Percentiles rank a stretch among this genome's conserved stretches.
These are phyloP conservation scores for Scaptomyza cyrtandrae DNA, from an alignment of 2,888 invertebrate genomes.

Conservation along the genomic window DNA sequence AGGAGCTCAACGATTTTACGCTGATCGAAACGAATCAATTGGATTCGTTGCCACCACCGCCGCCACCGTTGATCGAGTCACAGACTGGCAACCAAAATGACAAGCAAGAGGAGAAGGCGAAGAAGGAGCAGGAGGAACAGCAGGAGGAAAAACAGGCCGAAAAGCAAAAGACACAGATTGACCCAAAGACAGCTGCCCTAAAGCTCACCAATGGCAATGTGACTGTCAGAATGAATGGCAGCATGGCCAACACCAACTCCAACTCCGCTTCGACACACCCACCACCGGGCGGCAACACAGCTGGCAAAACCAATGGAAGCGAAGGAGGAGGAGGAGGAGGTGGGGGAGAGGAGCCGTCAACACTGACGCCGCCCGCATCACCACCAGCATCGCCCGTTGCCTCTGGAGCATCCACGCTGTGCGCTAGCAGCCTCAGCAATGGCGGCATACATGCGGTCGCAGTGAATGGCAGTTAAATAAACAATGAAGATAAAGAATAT, in stretches of 20 bases:
- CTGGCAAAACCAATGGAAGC: constrained; percentile 16
- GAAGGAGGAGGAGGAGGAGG: neutral
- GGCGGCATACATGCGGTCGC: constrained; percentile 64
- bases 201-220: constrained; percentile 23
- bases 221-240: constrained; percentile 11
- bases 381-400: constrained; percentile 77
- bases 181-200: constrained; percentile 5
- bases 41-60: constrained; percentile 84
- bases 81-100: constrained; percentile 18
- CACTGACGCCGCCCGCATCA: constrained; percentile 80
- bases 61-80: constrained; percentile 42
- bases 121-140: neutral
- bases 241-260: constrained; percentile 2
- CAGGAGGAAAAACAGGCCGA: neutral
- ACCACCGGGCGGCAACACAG: constrained; percentile 3
- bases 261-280: constrained; percentile 10
- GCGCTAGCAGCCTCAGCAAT: constrained; percentile 58
- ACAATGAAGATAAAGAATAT: neutral
- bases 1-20: constrained; percentile 81
- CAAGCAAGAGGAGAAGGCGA: constrained; percentile 3
- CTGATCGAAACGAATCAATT: constrained; percentile 81
- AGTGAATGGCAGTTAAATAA: constrained; percentile 81
- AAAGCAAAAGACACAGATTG: neutral
- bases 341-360: constrained; percentile 55
- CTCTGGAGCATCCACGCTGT: constrained; percentile 37